Conservation (phyloP, 2,113 vertebrate species). For the Callionymus lyra region DNA sequence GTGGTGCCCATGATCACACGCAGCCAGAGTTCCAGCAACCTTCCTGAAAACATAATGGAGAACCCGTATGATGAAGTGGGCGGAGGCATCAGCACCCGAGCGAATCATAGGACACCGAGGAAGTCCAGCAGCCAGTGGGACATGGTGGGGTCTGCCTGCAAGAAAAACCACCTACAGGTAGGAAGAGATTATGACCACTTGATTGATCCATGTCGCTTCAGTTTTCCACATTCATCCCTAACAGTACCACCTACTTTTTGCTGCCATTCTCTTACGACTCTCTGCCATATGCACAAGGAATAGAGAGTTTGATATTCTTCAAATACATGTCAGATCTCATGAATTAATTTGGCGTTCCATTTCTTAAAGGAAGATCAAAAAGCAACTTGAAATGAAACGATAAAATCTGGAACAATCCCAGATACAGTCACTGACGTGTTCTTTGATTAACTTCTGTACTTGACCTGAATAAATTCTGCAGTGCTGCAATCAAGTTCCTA, state of each 20-base stretch:
- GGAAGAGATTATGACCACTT: not conserved
- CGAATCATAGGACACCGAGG: conserved; percentile 28
- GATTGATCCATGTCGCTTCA: no score
- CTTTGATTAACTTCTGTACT: conserved; percentile 28
- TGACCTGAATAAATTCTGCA: conserved; percentile 46
- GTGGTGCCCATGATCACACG: conserved; percentile 57
- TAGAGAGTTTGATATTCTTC: no score
- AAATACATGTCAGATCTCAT: no score
- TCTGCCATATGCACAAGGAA: no score
- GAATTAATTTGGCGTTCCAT: no score
- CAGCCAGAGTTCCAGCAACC: conserved; percentile 65
- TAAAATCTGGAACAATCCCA: no score
- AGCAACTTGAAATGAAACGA: no score
- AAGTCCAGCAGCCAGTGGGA: conserved; percentile 68
- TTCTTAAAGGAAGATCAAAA: no score
- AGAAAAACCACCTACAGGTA: conserved; percentile 57
- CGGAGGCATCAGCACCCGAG: conserved; percentile 16
- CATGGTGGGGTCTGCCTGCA: conserved; percentile 28
- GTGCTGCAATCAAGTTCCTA: conserved; percentile 50
- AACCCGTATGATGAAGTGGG: conserved; percentile 42
- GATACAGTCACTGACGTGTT: conserved; percentile 7
- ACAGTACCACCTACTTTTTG: no score
- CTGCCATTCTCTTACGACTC: no score
- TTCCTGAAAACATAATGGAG: conserved; percentile 53
- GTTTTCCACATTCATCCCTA: no score